These are phyloP conservation scores for Sylvia borin DNA, from an alignment of 2,797 vertebrate species.

Conservation along the genomic window DNA sequence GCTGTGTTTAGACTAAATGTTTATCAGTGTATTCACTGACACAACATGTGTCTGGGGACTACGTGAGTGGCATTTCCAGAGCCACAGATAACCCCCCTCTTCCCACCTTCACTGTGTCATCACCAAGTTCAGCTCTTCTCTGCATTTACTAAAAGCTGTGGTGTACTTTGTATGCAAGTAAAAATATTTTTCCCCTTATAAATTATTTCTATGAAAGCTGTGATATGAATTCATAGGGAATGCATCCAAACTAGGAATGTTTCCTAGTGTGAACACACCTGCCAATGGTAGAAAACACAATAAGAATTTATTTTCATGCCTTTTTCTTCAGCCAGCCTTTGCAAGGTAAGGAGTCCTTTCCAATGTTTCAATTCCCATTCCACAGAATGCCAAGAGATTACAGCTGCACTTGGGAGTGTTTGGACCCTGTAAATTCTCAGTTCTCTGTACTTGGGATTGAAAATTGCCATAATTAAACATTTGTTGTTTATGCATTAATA, in stretches of 20 bases:
- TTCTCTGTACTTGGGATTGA: background rate
- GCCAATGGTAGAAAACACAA: background rate
- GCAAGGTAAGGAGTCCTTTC: background rate
- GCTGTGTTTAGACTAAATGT: background rate
- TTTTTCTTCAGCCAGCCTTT: background rate
- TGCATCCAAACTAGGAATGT: background rate
- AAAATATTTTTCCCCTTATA: background rate
- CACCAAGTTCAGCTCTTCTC: background rate
- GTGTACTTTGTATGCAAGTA: background rate
- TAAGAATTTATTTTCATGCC: background rate
- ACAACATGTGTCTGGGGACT: background rate
- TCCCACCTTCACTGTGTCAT: background rate
- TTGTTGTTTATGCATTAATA: background rate
- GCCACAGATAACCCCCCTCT: background rate
- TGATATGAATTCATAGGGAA: background rate
- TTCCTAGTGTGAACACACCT: background rate
- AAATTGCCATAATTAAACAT: background rate
- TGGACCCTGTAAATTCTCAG: background rate
- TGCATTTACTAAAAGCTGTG: background rate
- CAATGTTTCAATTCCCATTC: background rate
- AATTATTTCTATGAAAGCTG: background rate
- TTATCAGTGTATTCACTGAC: slow-evolving; percentile 14
- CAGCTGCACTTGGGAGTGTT: background rate
- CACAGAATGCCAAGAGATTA: background rate
- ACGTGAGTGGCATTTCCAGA: background rate